A percentile compares a stretch with the other conserved stretches of the same genome.
Conservation (phyloP, 1,140 invertebrate species). For the Dryas iulia region DNA sequence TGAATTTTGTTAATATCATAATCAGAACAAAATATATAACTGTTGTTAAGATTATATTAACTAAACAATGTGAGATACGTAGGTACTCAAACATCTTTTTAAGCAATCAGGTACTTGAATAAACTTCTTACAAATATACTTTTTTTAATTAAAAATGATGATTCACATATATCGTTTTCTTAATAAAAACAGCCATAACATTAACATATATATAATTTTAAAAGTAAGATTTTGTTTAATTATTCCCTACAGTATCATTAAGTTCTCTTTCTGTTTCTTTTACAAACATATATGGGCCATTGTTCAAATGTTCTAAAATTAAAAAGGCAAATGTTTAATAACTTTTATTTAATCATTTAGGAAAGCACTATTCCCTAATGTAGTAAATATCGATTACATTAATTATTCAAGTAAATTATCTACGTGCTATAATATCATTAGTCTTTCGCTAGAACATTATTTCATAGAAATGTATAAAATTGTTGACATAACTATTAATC, state of each 20-base stretch:
- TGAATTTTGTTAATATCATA: conserved; percentile 20
- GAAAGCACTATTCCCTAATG: conserved; percentile 59
- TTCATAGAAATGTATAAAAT: conserved; percentile 74
- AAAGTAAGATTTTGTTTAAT: neutral
- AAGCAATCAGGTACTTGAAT: conserved; percentile 28
- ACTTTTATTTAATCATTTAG: conserved; percentile 46
- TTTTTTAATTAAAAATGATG: neutral
- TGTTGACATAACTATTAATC: conserved; percentile 41
- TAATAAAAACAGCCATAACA: too few relatives aligned
- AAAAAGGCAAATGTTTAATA: conserved; percentile 34
- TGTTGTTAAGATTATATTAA: conserved; percentile 16
- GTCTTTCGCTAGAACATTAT: conserved; percentile 59
- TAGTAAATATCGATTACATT: conserved; percentile 61
- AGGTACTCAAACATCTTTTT: conserved; percentile 19
- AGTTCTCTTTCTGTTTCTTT: neutral
- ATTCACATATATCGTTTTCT: neutral
- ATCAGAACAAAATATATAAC: conserved; percentile 4
- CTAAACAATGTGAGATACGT: conserved; percentile 5
- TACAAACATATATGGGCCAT: neutral
- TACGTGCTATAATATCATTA: conserved; percentile 51
- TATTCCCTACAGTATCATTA: neutral
- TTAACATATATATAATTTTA: too few relatives aligned
- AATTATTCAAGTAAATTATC: conserved; percentile 47
- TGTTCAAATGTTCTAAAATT: conserved; percentile 12
- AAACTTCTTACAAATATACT: conserved; percentile 18